phyloP scores from a whole-genome alignment of 2,113 vertebrate genomes.

The Tachycineta bicolor region DNA sequence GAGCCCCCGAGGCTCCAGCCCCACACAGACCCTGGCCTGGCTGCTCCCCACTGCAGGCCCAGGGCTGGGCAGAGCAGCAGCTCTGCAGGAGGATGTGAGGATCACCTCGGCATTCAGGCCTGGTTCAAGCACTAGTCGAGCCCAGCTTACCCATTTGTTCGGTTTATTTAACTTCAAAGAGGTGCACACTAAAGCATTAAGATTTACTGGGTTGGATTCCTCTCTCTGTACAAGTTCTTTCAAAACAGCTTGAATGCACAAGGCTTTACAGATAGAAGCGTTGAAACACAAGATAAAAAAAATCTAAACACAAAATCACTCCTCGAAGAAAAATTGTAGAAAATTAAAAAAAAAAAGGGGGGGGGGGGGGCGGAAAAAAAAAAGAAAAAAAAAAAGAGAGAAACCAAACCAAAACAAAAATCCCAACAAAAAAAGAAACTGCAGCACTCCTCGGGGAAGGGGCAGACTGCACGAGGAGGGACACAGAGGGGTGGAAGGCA shows the following conservation, averaged over 20 bases:
- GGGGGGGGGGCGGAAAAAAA: too few relatives aligned
- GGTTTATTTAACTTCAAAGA: slow-evolving; percentile 75
- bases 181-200: slow-evolving; percentile 71
- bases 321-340: slow-evolving; percentile 8
- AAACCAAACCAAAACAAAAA: neutral
- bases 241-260: slow-evolving; percentile 43
- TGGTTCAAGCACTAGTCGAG: slow-evolving; percentile 19
- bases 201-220: slow-evolving; percentile 57
- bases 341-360: neutral
- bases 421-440: neutral
- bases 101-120: neutral
- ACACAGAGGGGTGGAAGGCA: slow-evolving; percentile 51
- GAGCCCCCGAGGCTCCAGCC: neutral
- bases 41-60: too few relatives aligned
- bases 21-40: neutral
- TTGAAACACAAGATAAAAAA: slow-evolving; percentile 69
- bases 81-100: neutral
- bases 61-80: neutral
- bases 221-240: slow-evolving; percentile 67
- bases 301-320: slow-evolving; percentile 73
- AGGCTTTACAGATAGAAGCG: slow-evolving; percentile 68
- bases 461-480: slow-evolving; percentile 16
- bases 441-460: slow-evolving; percentile 48
- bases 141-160: slow-evolving; percentile 49
- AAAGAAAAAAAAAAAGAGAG: neutral